Evolutionary conservation across 1,140 invertebrate genomes (phyloP).

Genomic region (Saccostrea echinata): DNA sequence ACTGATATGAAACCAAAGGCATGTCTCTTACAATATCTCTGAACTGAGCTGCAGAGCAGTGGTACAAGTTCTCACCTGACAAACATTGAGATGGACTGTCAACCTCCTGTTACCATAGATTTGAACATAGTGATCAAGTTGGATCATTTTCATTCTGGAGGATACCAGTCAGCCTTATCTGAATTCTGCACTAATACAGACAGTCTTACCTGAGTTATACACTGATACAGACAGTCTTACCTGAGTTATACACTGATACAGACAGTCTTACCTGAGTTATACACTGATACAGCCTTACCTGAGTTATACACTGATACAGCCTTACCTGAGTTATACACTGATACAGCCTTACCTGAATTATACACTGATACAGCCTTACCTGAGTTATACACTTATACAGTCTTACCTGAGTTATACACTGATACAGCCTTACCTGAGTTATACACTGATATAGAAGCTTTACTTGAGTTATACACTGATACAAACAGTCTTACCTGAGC

Average conservation of each 20-base stretch:
- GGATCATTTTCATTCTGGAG: too few species aligned
- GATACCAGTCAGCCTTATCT: too few species aligned
- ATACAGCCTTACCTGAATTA: not conserved
- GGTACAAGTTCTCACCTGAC: too few species aligned
- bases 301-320: not conserved
- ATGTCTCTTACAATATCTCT: too few species aligned
- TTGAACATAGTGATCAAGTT: too few species aligned
- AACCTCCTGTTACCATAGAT: too few species aligned
- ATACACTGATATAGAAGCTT: not conserved
- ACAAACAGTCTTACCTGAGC: not conserved
- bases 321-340: not conserved
- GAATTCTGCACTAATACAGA: too few species aligned
- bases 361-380: not conserved
- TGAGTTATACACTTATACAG: not conserved
- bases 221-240: not conserved
- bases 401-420: not conserved
- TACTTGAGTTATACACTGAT: not conserved
- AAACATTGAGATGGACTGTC: too few species aligned
- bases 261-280: not conserved
- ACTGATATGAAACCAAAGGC: too few species aligned
- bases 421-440: not conserved
- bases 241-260: not conserved
- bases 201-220: not conserved
- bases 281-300: not conserved
- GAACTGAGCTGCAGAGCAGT: too few species aligned